Evolutionary conservation across 2,797 vertebrate genomes (phyloP), one percentile per base, ranked within the genome.

Genomic region (Crenichthys baileyi): DNA sequence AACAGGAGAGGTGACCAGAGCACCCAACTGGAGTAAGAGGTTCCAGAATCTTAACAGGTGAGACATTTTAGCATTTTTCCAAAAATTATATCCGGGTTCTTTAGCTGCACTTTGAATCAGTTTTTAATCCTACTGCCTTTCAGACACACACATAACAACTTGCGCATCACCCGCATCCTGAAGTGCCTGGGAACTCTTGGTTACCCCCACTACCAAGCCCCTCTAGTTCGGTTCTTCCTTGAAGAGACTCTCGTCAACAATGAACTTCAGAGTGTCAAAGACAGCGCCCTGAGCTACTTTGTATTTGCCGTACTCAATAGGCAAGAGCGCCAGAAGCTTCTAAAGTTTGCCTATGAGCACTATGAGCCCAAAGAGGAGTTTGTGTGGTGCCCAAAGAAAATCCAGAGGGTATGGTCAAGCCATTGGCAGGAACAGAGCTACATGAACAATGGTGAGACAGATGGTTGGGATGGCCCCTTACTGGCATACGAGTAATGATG

Each of bases 101-200:
- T 41, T 12, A n/a, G 31, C 22, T 41, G n/a, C 6, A 61, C 44
- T 29, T 15, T 11, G 1, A 46, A 11, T n/a, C 0, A 61, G 0
- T 16, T 15, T 68, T 29, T 18, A 26, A 29, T 13, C 58, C 24
- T 7, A 73, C 12, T n/a, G 3, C 73, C 12, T 63, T 78, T 48
- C 93, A 99, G 98, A 26, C 90, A 87, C 81, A 92, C 93, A 73
- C 98, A 99, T 89, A 99, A 99, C 94, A 98, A 96, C 87, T 90
- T 99, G 70, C 96, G 97, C 73, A 97, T 99, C 87, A 99, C 97
- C 0, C 97, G 97, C 75, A 98, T 99, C 87, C 94, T 99, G 84
- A 99, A 99, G 95, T 97, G 97, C 79, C 94, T 97, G 91, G 98
- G 97, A 0, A 97, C 95, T 83, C 93, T 99, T 92, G 97, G 97